phyloP scores from a whole-genome alignment of 1,140 invertebrate genomes.

The Holotrichia oblita region DNA sequence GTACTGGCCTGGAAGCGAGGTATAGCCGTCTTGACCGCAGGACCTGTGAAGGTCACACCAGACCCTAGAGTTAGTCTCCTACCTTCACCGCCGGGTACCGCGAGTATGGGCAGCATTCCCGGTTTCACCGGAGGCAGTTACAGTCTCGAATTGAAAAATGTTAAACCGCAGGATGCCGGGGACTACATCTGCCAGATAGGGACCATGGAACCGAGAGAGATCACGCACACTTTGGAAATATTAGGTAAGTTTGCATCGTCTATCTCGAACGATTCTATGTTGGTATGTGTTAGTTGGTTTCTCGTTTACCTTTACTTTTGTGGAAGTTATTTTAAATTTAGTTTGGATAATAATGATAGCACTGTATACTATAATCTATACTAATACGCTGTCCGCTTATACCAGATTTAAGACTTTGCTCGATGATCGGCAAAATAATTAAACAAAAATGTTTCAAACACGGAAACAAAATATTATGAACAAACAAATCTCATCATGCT shows the following conservation, averaged over 20 bases:
- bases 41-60: constrained; percentile 65
- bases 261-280: too few species aligned
- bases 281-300: too few species aligned
- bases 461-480: too few species aligned
- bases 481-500: too few species aligned
- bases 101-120: constrained; percentile 53
- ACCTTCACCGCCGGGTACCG: constrained; percentile 53
- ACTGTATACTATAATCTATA: too few species aligned
- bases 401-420: too few species aligned
- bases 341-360: too few species aligned
- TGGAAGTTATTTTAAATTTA: too few species aligned
- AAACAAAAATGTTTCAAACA: too few species aligned
- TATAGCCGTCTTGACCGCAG: constrained; percentile 67
- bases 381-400: too few species aligned
- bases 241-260: constrained; percentile 61
- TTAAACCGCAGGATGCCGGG: constrained; percentile 66
- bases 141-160: constrained; percentile 66
- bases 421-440: too few species aligned
- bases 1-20: constrained; percentile 67
- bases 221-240: constrained; percentile 68
- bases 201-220: constrained; percentile 65
- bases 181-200: constrained; percentile 67
- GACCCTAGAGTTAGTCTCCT: constrained; percentile 65
- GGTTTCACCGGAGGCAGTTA: constrained; percentile 62
- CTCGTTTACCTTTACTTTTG: too few species aligned